Conservation (phyloP, 2,113 vertebrate genomes). For the Hemicordylus capensis region DNA sequence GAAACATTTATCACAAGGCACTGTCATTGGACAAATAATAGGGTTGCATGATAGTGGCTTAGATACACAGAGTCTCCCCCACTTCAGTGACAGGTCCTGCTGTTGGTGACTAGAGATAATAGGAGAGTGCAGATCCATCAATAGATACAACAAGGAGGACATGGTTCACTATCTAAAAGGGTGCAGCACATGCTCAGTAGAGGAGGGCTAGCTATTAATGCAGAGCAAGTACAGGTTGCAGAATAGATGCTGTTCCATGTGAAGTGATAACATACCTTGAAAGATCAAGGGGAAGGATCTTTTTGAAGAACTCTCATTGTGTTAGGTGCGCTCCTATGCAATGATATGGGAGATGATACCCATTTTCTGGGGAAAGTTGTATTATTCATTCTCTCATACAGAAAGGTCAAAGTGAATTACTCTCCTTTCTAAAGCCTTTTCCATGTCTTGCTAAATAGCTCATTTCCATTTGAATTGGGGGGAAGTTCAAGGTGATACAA, state of each 20-base stretch:
- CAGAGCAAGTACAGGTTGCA: constrained; percentile 21
- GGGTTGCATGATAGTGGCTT: constrained; percentile 43
- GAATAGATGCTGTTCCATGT: constrained; percentile 14
- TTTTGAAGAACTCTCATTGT: rapidly evolving
- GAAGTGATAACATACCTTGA: constrained; percentile 48
- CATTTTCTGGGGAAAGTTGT: neutral
- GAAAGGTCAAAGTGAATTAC: neutral
- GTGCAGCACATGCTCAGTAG: constrained; percentile 28
- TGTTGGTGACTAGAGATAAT: constrained; percentile 67
- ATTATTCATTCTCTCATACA: neutral
- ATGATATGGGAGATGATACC: neutral
- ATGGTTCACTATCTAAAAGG: constrained; percentile 19
- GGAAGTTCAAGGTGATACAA: neutral
- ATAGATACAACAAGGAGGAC: constrained; percentile 23
- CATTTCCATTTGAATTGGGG: neutral
- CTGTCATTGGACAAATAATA: constrained; percentile 68
- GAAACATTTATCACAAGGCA: constrained; percentile 67
- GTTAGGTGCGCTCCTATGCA: neutral
- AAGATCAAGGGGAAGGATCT: constrained; percentile 47
- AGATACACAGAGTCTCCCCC: constrained; percentile 46
- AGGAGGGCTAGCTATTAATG: neutral
- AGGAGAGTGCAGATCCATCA: constrained; percentile 59
- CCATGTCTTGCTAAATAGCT: neutral
- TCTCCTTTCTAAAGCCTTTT: neutral
- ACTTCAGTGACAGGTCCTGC: constrained; percentile 56